Percentiles rank a stretch among this genome's conserved stretches.
Conservation (phyloP, 2,888 invertebrate genomes). For the Drosophila antonietae region DNA sequence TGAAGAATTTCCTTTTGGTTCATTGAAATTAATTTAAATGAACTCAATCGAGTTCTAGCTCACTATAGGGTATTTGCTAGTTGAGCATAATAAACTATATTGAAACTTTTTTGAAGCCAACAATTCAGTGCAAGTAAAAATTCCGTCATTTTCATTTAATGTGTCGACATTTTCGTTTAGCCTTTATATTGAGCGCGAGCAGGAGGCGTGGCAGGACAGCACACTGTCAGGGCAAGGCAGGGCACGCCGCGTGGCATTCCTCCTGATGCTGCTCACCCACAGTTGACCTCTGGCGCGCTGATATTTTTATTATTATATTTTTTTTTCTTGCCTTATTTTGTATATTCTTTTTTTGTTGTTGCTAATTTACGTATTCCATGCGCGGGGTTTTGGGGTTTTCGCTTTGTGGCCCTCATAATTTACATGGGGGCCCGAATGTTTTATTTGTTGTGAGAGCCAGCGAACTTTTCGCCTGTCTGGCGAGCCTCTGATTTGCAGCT, state of each 20-base stretch:
- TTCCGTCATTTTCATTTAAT: slow-evolving; percentile 57
- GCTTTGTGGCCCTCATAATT: slow-evolving; percentile 61
- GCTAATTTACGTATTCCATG: slow-evolving; percentile 59
- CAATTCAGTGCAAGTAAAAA: slow-evolving; percentile 2
- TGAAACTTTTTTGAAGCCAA: slow-evolving; percentile 5
- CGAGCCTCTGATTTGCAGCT: slow-evolving; percentile 26
- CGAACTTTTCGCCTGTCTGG: slow-evolving; percentile 41
- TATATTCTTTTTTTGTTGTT: slow-evolving; percentile 16
- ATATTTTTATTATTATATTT: slow-evolving; percentile 46
- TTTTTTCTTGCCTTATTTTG: not conserved
- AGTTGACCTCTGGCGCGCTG: slow-evolving; percentile 46
- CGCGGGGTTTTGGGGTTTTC: slow-evolving; percentile 23
- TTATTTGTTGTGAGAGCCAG: slow-evolving; percentile 55
- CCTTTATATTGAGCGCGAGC: slow-evolving; percentile 38
- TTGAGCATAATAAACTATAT: not conserved
- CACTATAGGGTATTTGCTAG: not conserved
- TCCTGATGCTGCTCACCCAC: slow-evolving; percentile 21
- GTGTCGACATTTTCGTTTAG: slow-evolving; percentile 72
- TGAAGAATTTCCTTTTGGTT: not conserved
- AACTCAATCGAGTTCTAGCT: too few relatives aligned
- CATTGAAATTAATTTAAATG: too few relatives aligned
- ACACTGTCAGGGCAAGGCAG: not conserved
- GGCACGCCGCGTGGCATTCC: not conserved
- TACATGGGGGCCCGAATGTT: slow-evolving; percentile 64
- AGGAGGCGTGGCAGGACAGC: not conserved